phyloP scores from a whole-genome alignment of 1,140 invertebrate genomes.

The Acyrthosiphon pisum region DNA sequence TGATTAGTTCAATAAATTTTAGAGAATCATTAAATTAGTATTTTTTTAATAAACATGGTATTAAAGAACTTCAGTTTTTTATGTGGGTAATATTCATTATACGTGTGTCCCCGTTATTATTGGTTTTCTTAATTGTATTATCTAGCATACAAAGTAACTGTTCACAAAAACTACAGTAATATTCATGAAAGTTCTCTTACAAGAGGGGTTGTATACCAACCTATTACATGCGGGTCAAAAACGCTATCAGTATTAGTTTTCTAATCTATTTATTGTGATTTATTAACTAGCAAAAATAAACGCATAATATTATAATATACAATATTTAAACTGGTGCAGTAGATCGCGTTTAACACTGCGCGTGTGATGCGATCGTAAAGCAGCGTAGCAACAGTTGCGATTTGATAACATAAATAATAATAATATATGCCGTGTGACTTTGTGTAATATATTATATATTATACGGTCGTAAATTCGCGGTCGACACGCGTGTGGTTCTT shows the following conservation, averaged over 20 bases:
- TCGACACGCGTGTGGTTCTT: not conserved
- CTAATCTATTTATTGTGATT: not conserved
- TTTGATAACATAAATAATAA: slow-evolving; percentile 14
- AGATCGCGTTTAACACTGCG: not conserved
- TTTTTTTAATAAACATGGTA: too few relatives aligned
- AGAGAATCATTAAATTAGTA: too few relatives aligned
- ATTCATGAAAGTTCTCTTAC: not conserved
- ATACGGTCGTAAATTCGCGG: not conserved
- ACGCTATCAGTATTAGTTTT: slow-evolving; percentile 10
- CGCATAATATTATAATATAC: not conserved
- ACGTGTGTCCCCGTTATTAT: not conserved
- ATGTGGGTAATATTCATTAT: too few relatives aligned
- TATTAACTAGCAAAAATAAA: slow-evolving; percentile 6
- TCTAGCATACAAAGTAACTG: not conserved
- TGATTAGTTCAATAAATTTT: too few relatives aligned
- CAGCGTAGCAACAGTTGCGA: slow-evolving; percentile 11
- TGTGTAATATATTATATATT: not conserved
- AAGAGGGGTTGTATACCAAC: not conserved
- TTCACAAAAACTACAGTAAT: not conserved
- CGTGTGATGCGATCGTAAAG: slow-evolving; percentile 29
- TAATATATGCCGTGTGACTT: not conserved
- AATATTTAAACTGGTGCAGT: not conserved
- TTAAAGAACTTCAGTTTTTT: too few relatives aligned
- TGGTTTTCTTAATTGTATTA: not conserved
- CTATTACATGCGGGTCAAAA: not conserved